Evolutionary conservation across 2,797 vertebrate genomes (phyloP), one percentile per base, ranked within the genome.

Genomic region (Hyperoplus lanceolatus): DNA sequence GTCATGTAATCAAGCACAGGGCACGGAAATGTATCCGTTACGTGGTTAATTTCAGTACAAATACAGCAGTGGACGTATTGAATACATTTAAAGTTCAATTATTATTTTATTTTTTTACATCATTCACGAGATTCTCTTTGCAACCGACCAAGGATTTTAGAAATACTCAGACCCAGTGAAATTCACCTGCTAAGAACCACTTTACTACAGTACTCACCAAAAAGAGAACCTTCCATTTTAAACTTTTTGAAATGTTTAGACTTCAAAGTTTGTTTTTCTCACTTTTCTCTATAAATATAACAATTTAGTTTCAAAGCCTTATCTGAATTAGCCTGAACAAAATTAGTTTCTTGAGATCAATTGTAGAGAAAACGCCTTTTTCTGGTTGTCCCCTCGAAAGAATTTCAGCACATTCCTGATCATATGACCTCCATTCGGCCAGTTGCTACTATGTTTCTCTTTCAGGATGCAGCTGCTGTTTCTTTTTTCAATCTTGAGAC

Each of bases 1-100:
- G 49, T 43, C 64, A 51, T 6, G 54, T 56, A 69, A 84, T 73
- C 54, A 73, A 21, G 41, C 21, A 14, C 15, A 16, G 5, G 11
- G 4, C 0, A 3, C 36, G 39, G 15, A 29, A 61, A 74, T 49
- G 5, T 7, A 64, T 56, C 50, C 1, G 4, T 74, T 64, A 63
- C 39, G 5, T 57, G 56, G 71, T 76, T 58, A 2, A 46, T 39
- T 43, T 61, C 9, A 18, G 62, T 15, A 46, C 42, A 55, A 60
- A 73, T 68, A 51, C 55, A 65, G 15, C 38, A 16, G 49, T 46
- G 41, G n/a, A 16, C 21, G 39, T 29, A 0, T 41, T 54, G 29
- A 57, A 60, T 29, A 6, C 43, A 7, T 45, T 45, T 45, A 11
- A 45, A 29, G 29, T 29, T 29, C 29, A 29, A 29, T 29, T 29